phyloP scores from a whole-genome alignment of 2,113 vertebrate species.

The Myiozetetes cayanensis region DNA sequence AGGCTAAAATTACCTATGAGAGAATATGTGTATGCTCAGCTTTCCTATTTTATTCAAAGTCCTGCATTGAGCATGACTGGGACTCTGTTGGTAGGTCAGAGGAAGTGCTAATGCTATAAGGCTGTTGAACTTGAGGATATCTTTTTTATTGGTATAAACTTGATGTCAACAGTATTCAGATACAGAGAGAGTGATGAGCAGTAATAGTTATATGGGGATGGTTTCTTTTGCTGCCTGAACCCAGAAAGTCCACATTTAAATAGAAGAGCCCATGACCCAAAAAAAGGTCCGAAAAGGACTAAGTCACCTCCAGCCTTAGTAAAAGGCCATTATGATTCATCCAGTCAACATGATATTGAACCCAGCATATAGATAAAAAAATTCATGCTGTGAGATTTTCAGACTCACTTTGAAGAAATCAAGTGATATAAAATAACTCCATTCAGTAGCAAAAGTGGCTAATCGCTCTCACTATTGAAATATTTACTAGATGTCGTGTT shows the following conservation, averaged over 20 bases:
- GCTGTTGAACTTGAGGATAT: background rate
- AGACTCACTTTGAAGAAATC: background rate
- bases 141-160: background rate
- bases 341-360: background rate
- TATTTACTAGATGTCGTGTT: background rate
- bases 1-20: background rate
- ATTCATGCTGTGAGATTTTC: background rate
- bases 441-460: background rate
- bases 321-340: background rate
- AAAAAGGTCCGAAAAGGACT: background rate
- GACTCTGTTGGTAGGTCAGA: background rate
- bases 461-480: background rate
- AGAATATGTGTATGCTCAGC: background rate
- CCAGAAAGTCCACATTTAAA: background rate
- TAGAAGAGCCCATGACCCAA: background rate
- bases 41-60: background rate
- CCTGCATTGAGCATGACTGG: background rate
- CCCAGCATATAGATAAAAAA: background rate
- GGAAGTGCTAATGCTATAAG: background rate
- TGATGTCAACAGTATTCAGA: background rate
- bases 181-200: background rate
- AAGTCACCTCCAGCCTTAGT: background rate
- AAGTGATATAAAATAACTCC: background rate
- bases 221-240: background rate
- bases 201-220: background rate